A percentile compares a stretch with the other conserved stretches of the same genome.
Conservation (phyloP, 2,888 invertebrate species). For the Euzetes globulus region DNA sequence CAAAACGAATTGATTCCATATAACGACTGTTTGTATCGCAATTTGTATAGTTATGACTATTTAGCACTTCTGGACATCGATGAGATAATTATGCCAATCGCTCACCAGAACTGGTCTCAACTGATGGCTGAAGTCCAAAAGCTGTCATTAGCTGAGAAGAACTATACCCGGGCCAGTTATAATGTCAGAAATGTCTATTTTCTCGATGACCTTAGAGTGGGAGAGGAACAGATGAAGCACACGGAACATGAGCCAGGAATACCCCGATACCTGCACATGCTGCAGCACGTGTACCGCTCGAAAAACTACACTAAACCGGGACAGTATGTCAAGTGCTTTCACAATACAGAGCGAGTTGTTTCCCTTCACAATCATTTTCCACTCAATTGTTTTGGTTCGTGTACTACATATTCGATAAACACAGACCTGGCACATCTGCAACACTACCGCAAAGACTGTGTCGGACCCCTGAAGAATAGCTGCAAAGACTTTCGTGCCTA, state of each 20-base stretch:
- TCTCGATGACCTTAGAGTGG: slow-evolving; percentile 72
- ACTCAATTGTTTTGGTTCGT: slow-evolving; percentile 69
- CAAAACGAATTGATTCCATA: slow-evolving; percentile 65
- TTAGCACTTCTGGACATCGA: slow-evolving; percentile 65
- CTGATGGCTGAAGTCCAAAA: slow-evolving; percentile 54
- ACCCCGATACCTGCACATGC: slow-evolving; percentile 74
- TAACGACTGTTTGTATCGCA: slow-evolving; percentile 69
- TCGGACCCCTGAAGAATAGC: slow-evolving; percentile 70
- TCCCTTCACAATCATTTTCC: slow-evolving; percentile 89
- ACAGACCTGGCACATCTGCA: slow-evolving; percentile 77
- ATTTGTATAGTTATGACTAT: slow-evolving; percentile 57
- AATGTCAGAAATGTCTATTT: slow-evolving; percentile 88
- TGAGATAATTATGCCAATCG: slow-evolving; percentile 62
- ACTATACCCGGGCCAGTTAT: slow-evolving; percentile 64
- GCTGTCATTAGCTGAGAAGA: slow-evolving; percentile 57
- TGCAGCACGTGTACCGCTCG: slow-evolving; percentile 81
- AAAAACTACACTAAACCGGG: slow-evolving; percentile 86
- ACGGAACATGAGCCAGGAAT: slow-evolving; percentile 43
- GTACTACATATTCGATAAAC: slow-evolving; percentile 75
- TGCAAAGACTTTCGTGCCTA: slow-evolving; percentile 71
- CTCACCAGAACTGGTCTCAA: slow-evolving; percentile 55
- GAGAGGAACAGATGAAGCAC: slow-evolving; percentile 41
- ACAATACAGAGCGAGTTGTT: slow-evolving; percentile 78
- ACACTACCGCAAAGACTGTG: slow-evolving; percentile 89
- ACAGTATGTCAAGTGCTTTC: slow-evolving; percentile 88